Evolutionary conservation across 2,113 vertebrate genomes (phyloP).

Genomic region (Pteropus alecto): DNA sequence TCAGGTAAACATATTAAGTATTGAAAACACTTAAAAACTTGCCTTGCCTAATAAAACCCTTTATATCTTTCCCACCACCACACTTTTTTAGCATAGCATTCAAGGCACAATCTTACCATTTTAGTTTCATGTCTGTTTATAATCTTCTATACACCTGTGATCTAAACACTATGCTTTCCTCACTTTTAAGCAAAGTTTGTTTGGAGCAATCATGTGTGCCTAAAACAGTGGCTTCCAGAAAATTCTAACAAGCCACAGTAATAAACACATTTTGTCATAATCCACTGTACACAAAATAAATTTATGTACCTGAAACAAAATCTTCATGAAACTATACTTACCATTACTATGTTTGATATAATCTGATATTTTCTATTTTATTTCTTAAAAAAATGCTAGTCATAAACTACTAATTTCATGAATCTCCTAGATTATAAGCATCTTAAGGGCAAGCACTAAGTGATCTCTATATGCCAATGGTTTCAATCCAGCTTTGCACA

Average conservation of each 20-base stretch:
- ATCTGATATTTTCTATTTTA: background rate
- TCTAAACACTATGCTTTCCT: background rate
- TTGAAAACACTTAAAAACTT: slow-evolving; percentile 14
- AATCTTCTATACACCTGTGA: background rate
- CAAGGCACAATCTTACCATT: background rate
- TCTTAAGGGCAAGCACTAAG: background rate
- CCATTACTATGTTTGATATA: background rate
- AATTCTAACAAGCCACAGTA: background rate
- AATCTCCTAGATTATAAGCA: background rate
- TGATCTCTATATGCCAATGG: background rate
- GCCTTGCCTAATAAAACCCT: background rate
- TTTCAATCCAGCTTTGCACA: background rate
- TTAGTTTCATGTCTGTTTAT: background rate
- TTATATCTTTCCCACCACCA: background rate
- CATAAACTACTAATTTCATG: background rate
- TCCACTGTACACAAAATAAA: background rate
- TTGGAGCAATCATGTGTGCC: background rate
- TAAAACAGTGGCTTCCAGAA: background rate
- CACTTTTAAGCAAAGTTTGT: slow-evolving; percentile 4
- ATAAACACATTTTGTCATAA: slow-evolving; percentile 9
- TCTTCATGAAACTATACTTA: background rate
- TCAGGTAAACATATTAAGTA: background rate
- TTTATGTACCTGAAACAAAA: background rate
- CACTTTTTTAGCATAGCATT: background rate
- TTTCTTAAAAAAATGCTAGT: background rate